These are phyloP conservation scores for Ancistrus triradiatus DNA, from an alignment of 2,113 vertebrate genomes.

Conservation along the genomic window DNA sequence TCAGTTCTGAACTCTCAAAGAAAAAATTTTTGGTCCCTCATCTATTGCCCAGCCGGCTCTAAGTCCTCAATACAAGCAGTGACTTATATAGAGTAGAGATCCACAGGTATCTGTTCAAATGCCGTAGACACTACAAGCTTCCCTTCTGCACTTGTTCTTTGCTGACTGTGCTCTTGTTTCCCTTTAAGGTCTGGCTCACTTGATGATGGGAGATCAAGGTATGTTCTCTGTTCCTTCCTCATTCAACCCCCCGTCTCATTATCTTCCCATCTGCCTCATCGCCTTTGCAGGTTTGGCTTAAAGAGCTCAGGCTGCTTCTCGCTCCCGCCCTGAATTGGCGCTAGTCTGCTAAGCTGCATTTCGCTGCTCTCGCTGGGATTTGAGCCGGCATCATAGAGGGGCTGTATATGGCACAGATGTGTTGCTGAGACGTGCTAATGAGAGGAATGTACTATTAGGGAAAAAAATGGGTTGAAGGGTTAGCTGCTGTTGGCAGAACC, in stretches of 20 bases:
- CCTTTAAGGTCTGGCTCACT: constrained; percentile 99
- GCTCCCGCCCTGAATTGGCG: constrained; percentile 60
- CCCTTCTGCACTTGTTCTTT: constrained; percentile 66
- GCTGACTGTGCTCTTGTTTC: constrained; percentile 87
- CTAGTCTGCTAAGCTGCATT: constrained; percentile 70
- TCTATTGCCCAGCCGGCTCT: too few relatives aligned
- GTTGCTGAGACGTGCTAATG: constrained; percentile 29
- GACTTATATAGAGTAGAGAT: too few relatives aligned
- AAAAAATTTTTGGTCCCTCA: too few relatives aligned
- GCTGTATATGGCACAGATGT: constrained; percentile 2
- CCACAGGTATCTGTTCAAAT: too few relatives aligned
- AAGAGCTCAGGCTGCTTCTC: constrained; percentile 67
- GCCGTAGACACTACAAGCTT: constrained; percentile 69
- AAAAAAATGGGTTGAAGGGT: too few relatives aligned
- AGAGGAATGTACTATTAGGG: neutral
- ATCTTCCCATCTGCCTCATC: constrained; percentile 33
- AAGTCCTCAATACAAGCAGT: too few relatives aligned
- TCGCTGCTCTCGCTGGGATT: constrained; percentile 61
- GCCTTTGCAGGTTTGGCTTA: constrained; percentile 52
- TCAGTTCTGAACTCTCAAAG: too few relatives aligned
- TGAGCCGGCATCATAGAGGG: neutral
- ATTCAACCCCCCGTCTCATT: constrained; percentile 76
- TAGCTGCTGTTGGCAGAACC: too few relatives aligned
- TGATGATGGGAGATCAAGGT: constrained; percentile 99
- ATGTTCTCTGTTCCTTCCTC: constrained; percentile 92